Conservation (phyloP, 1,140 invertebrate species). For the Brachionus sp. region DNA sequence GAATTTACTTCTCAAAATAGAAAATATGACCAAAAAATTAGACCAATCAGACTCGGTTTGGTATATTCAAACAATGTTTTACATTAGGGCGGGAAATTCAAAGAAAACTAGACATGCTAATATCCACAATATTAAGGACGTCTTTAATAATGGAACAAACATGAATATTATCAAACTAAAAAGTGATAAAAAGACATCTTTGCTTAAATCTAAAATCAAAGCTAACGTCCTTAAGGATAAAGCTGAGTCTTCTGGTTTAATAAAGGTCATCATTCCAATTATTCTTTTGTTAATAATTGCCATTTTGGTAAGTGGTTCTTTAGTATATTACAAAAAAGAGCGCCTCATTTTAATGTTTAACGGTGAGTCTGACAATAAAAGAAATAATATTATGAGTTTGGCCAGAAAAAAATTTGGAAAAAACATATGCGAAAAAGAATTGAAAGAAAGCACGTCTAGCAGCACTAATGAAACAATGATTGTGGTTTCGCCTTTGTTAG, state of each 20-base stretch:
- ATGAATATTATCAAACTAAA: neutral
- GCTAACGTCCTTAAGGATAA: neutral
- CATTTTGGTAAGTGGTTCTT: neutral
- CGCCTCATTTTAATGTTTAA: neutral
- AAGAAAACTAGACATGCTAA: neutral
- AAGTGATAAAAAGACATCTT: neutral
- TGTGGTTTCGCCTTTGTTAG: neutral
- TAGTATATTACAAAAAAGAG: slow-evolving; percentile 23
- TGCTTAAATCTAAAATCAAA: slow-evolving; percentile 18
- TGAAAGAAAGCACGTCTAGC: neutral
- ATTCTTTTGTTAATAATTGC: neutral
- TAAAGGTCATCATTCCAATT: neutral
- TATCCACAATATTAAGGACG: slow-evolving; percentile 15
- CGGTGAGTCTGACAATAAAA: neutral
- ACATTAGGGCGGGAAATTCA: neutral
- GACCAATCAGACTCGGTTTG: neutral
- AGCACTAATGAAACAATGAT: slow-evolving; percentile 24
- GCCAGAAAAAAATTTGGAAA: slow-evolving; percentile 10
- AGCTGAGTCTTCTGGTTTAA: neutral
- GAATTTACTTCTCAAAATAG: slow-evolving; percentile 27
- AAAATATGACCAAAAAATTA: slow-evolving; percentile 12
- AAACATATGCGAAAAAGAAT: neutral
- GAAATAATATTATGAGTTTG: neutral
- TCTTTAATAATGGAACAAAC: slow-evolving; percentile 23
- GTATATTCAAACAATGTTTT: slow-evolving; percentile 8